Conservation (phyloP, 2,113 vertebrate genomes). For the Pteruthius melanotis region DNA sequence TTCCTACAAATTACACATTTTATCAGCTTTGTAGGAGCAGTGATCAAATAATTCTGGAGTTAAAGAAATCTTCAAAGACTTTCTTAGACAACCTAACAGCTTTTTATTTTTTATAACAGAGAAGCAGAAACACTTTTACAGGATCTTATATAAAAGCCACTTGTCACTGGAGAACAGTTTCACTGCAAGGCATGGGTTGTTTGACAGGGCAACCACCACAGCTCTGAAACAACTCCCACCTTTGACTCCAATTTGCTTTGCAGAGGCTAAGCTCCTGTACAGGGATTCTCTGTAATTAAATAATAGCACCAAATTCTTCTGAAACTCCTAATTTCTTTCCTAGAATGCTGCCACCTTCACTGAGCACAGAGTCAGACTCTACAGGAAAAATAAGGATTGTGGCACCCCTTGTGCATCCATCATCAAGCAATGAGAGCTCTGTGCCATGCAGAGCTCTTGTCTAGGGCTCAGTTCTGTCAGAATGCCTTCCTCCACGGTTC, state of each 20-base stretch:
- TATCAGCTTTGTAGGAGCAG: background rate
- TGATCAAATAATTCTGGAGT: background rate
- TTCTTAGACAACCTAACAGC: background rate
- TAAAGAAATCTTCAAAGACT: background rate
- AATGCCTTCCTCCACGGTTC: background rate
- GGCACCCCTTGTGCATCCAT: background rate
- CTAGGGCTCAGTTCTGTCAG: background rate
- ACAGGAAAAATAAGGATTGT: background rate
- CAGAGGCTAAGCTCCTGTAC: background rate
- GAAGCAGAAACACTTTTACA: background rate
- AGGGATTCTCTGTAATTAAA: background rate
- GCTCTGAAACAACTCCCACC: background rate
- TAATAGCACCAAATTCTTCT: background rate
- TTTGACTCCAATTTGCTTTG: background rate
- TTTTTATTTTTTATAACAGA: background rate
- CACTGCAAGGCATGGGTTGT: background rate
- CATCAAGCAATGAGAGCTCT: background rate
- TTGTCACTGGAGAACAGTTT: background rate
- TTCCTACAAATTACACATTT: background rate
- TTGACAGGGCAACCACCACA: background rate
- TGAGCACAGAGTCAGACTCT: background rate
- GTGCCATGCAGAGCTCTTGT: background rate
- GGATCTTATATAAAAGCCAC: background rate
- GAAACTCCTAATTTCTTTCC: background rate
- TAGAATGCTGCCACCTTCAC: background rate